Conservation (phyloP, 2,888 invertebrate genomes). For the Beris chalybata region DNA sequence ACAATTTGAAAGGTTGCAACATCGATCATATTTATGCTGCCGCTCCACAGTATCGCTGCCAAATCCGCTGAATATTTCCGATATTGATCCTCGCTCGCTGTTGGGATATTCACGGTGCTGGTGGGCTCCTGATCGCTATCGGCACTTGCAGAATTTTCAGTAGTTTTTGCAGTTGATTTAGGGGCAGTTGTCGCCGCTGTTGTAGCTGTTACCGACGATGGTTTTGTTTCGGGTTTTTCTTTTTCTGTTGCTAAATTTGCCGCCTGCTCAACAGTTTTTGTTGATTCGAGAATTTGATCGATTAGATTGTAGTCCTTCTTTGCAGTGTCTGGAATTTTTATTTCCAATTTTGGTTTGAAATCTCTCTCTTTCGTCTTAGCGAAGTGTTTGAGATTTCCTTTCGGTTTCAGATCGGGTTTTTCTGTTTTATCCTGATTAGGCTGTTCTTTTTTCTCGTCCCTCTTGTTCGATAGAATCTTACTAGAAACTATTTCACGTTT, state of each 20-base stretch:
- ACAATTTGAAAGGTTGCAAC: slow-evolving; percentile 85
- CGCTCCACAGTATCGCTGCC: slow-evolving; percentile 59
- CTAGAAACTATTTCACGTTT: slow-evolving; percentile 41
- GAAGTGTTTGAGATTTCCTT: slow-evolving; percentile 32
- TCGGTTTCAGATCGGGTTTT: slow-evolving; percentile 36
- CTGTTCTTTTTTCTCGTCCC: slow-evolving; percentile 40
- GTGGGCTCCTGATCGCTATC: slow-evolving; percentile 78
- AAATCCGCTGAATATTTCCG: slow-evolving; percentile 45
- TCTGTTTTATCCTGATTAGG: slow-evolving; percentile 40
- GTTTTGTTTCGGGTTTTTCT: slow-evolving; percentile 37
- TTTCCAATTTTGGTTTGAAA: slow-evolving; percentile 30
- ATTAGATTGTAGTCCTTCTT: slow-evolving; percentile 48
- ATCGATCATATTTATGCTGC: slow-evolving; percentile 87
- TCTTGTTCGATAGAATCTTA: slow-evolving; percentile 32
- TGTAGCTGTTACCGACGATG: slow-evolving; percentile 30
- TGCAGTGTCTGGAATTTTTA: slow-evolving; percentile 29
- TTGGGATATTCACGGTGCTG: slow-evolving; percentile 73
- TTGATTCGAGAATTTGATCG: slow-evolving; percentile 54
- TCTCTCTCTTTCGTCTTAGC: slow-evolving; percentile 42
- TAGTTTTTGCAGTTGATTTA: slow-evolving; percentile 6
- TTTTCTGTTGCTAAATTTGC: slow-evolving; percentile 46
- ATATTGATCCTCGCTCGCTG: slow-evolving; percentile 56
- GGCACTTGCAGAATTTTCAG: slow-evolving; percentile 34
- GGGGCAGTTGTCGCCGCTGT: slow-evolving; percentile 16
- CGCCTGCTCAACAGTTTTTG: slow-evolving; percentile 53